phyloP scores from a whole-genome alignment of 2,797 vertebrate genomes.

The Xenopus petersii region DNA sequence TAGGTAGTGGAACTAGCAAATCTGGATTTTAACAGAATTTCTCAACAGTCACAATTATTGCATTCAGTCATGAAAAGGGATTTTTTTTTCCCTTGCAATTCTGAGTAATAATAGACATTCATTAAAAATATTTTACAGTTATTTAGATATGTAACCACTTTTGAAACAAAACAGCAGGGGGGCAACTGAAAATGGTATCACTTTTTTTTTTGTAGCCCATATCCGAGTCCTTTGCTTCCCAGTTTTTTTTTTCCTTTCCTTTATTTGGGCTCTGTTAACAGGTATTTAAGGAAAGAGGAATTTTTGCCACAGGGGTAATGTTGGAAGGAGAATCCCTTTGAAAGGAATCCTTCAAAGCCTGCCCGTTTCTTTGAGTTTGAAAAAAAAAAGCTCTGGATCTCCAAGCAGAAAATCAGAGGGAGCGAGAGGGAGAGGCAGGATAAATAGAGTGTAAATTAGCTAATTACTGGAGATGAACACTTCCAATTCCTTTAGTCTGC shows the following conservation, averaged over 20 bases:
- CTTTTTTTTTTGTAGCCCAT: no score
- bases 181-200: no score
- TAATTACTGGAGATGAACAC: slow-evolving; percentile 42
- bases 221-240: no score
- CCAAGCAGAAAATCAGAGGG: slow-evolving; percentile 33
- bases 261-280: slow-evolving; percentile 20
- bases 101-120: no score
- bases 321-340: slow-evolving; percentile 23
- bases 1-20: no score
- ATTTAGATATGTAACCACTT: no score
- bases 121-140: no score
- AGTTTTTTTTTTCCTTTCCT: background rate
- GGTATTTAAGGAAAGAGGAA: slow-evolving; percentile 37
- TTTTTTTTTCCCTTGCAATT: no score
- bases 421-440: slow-evolving; percentile 1
- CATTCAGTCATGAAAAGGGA: no score
- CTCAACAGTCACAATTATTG: background rate
- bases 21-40: no score
- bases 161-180: no score
- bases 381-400: slow-evolving; percentile 15
- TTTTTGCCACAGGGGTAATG: slow-evolving; percentile 39
- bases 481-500: slow-evolving; percentile 10
- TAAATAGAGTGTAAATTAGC: slow-evolving; percentile 34
- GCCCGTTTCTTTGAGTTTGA: slow-evolving; percentile 16
- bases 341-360: slow-evolving; percentile 30